Conservation (phyloP, 2,888 invertebrate genomes). For the Oconnorella tubifera region DNA sequence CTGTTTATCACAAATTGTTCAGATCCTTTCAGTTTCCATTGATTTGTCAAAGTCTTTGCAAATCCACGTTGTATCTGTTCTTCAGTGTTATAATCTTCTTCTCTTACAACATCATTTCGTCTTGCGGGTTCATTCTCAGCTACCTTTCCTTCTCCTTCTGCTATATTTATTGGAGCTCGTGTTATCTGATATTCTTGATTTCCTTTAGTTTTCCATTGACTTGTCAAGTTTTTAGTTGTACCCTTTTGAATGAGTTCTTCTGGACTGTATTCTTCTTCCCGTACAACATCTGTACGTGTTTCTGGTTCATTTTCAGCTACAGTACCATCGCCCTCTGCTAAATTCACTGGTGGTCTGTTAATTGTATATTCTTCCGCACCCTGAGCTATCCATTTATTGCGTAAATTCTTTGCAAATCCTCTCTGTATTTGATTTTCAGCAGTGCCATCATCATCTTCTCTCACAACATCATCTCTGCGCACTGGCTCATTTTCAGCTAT, state of each 20-base stretch:
- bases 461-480: not conserved
- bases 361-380: not conserved
- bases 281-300: not conserved
- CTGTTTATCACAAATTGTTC: not conserved
- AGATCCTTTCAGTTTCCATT: slow-evolving; percentile 4
- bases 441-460: not conserved
- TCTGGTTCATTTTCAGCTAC: not conserved
- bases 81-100: not conserved
- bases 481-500: slow-evolving; percentile 6
- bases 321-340: not conserved
- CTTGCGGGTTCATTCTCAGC: slow-evolving; percentile 8
- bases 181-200: not conserved
- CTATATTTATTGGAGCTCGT: slow-evolving; percentile 3
- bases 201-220: slow-evolving; percentile 11
- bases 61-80: slow-evolving; percentile 3
- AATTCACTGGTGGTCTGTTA: not conserved
- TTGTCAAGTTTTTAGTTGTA: slow-evolving; percentile 1
- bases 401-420: slow-evolving; percentile 2
- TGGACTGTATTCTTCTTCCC: not conserved
- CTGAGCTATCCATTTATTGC: not conserved
- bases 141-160: slow-evolving; percentile 15
- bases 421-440: not conserved
- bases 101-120: slow-evolving; percentile 9
- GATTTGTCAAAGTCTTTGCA: slow-evolving; percentile 1
- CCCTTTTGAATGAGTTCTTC: not conserved